These are phyloP conservation scores for Oikopleura vanhoeffeni DNA, from an alignment of 23 tunicate genomes.

Conservation along the genomic window DNA sequence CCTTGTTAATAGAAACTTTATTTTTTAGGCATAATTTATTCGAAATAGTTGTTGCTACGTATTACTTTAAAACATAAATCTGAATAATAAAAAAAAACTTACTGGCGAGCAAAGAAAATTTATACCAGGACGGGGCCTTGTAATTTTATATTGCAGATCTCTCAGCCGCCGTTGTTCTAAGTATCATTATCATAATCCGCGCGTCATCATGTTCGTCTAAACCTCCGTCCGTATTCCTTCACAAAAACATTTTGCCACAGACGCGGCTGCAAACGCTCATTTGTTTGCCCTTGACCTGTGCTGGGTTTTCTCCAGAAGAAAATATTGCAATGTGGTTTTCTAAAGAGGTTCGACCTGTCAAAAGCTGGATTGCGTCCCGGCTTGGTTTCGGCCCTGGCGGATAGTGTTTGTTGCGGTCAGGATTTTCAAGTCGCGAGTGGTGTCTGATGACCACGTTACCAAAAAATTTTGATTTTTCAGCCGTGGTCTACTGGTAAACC, in stretches of 20 bases:
- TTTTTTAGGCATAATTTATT: no score
- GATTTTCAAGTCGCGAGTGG: slow-evolving; percentile 4
- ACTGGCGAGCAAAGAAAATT: no score
- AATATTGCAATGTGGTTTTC: not conserved
- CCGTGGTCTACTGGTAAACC: not conserved
- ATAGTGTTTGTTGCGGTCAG: not conserved
- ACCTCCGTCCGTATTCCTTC: not conserved
- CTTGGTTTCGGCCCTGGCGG: not conserved
- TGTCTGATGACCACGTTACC: not conserved
- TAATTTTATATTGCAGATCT: not conserved
- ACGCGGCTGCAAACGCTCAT: not conserved
- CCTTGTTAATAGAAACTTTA: no score
- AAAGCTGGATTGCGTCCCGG: not conserved
- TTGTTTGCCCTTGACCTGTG: not conserved
- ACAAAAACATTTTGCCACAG: not conserved
- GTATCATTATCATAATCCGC: not conserved
- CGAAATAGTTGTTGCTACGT: no score
- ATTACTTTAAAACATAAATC: no score
- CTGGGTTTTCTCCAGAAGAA: not conserved
- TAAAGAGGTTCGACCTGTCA: not conserved
- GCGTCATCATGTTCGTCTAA: not conserved
- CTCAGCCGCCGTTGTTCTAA: not conserved
- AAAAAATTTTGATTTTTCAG: not conserved
- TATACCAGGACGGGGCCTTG: no score
- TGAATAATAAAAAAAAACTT: no score